Evolutionary conservation across 2,797 vertebrate species (phyloP).

Genomic region (Spinus olivaceus): DNA sequence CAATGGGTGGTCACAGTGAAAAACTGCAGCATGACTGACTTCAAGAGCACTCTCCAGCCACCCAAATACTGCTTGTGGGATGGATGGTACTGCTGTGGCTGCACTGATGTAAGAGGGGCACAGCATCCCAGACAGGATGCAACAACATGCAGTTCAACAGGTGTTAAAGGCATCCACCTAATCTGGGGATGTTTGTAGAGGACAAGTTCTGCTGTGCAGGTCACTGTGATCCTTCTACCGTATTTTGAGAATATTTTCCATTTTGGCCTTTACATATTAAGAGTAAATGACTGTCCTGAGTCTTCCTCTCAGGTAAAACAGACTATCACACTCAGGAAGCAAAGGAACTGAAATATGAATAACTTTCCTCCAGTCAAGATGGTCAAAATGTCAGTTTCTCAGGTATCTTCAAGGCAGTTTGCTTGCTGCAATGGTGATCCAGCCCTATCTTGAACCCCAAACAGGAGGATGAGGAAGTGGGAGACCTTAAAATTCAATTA

Average conservation of each 20-base stretch:
- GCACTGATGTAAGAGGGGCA: background rate
- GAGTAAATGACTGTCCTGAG: background rate
- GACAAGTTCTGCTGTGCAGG: background rate
- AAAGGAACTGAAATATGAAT: background rate
- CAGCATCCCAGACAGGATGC: background rate
- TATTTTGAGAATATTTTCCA: background rate
- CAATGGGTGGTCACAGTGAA: rapidly evolving
- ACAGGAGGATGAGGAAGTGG: background rate
- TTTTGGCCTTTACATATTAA: background rate
- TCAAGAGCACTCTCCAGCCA: background rate
- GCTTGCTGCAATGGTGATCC: background rate
- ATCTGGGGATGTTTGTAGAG: background rate
- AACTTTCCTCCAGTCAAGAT: background rate
- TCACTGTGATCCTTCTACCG: background rate
- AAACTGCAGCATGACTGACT: background rate
- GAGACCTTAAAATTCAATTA: background rate
- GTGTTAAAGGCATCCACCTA: background rate
- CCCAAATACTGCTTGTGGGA: background rate
- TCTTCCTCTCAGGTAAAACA: background rate
- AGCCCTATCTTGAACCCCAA: background rate
- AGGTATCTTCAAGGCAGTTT: background rate
- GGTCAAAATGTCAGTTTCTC: background rate
- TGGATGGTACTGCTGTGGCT: background rate
- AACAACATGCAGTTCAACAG: background rate
- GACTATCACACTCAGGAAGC: background rate